Evolutionary conservation across 2,113 vertebrate genomes (phyloP), one percentile per base, ranked within the genome.

Genomic region (Pollachius pollachius): DNA sequence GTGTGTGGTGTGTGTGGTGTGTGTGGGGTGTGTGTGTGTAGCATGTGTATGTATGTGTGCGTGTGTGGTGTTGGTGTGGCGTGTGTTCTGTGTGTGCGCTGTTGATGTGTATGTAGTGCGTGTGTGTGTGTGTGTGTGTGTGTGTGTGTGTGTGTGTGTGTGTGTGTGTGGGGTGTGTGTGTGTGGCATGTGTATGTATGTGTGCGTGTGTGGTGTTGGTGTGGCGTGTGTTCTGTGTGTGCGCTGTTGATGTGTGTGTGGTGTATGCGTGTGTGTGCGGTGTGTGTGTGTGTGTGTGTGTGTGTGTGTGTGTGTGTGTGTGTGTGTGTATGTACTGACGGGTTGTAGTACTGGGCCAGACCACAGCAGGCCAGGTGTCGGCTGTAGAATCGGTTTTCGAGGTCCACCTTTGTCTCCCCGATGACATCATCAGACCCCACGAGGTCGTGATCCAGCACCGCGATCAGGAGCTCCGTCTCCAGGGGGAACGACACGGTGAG

Each of bases 311-410:
- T 64, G 27, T 34, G 27, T 64, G 16, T 27, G 64, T 60, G 64
- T 54, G 25, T 64, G 69, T 56, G 56, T 23, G 30, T 12, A 4
- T 25, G n/a, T 74, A 95, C 97, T 83, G 77, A 98, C 97, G 11
- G 59, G 30, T 96, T 91, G 0, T 97, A 98, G 73, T 95, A 93
- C 0, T 90, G 86, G 19, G 94, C 91, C 64, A 99, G 69, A 5
- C 96, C 95, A 56, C 96, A 98, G 62, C 88, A 89, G 0, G 95
- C 94, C 52, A 95, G 87, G 82, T 99, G 94, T 17, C 91, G 92
- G 87, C 96, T 98, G 74, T 96, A 99, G 89, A 97, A 98, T 6
- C 94, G 87, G 80, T 98, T 99, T 89, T 98, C 97, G 86, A 99
- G 48, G 78, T 99, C 97, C 56, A 95, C 76, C 58, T 89, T 94